Percentiles rank a stretch among this genome's conserved stretches.
Conservation (phyloP, 1,140 invertebrate genomes). For the Triops cancriformis region DNA sequence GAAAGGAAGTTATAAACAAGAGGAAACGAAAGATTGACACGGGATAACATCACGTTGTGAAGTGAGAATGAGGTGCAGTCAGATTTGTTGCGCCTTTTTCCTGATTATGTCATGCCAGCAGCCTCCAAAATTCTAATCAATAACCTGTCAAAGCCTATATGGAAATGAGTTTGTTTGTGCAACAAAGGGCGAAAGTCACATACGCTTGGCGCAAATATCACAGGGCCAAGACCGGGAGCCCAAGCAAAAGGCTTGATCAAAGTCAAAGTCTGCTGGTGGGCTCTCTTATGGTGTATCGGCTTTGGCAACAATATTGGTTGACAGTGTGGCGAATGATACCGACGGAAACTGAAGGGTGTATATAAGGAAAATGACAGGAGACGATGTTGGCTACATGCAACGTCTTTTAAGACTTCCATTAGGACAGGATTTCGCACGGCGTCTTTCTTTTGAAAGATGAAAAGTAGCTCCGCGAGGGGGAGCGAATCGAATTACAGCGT, state of each 20-base stretch:
- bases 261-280: background rate
- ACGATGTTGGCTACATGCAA: background rate
- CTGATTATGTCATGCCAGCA: constrained; percentile 9
- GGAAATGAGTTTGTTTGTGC: constrained; percentile 10
- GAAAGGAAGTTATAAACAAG: no score
- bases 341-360: background rate
- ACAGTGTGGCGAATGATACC: background rate
- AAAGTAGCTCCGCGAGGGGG: background rate
- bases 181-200: background rate
- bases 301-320: background rate
- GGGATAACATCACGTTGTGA: background rate
- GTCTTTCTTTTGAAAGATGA: background rate
- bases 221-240: background rate
- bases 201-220: background rate
- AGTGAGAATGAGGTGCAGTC: background rate
- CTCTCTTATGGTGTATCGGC: background rate
- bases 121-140: background rate
- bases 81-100: background rate
- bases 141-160: background rate
- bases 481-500: background rate
- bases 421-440: background rate
- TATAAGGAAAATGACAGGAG: background rate
- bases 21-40: background rate
- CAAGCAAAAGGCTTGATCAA: background rate
- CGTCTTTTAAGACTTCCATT: background rate